A percentile compares a stretch with the other conserved stretches of the same genome.
These are phyloP conservation scores for Arremon aurantiirostris DNA, from an alignment of 2,797 vertebrate species.

Conservation along the genomic window DNA sequence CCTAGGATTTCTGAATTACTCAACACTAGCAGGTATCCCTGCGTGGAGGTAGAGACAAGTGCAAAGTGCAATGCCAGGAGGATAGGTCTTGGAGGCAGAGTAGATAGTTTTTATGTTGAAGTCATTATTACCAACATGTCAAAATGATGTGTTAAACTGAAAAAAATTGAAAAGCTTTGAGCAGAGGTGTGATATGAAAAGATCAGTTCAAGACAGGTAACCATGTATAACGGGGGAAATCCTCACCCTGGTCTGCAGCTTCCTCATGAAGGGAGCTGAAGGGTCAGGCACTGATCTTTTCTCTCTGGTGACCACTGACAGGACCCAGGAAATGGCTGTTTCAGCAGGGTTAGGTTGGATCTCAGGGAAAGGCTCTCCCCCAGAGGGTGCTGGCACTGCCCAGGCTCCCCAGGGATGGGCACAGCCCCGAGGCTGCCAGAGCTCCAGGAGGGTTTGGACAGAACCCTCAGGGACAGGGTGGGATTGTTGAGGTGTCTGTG, in stretches of 20 bases:
- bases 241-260: neutral
- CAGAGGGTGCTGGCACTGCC: neutral
- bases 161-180: neutral
- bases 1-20: neutral
- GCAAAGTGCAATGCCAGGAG: neutral
- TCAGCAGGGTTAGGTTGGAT: rapidly evolving
- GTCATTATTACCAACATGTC: neutral
- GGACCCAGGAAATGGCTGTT: rapidly evolving
- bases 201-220: neutral
- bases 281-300: neutral
- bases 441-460: too few species aligned
- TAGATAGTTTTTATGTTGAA: neutral
- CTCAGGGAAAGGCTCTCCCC: neutral
- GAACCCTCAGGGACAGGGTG: neutral
- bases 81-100: neutral
- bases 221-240: neutral
- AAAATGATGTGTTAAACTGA: neutral
- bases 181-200: neutral
- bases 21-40: neutral
- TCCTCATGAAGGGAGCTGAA: neutral
- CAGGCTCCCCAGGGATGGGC: neutral
- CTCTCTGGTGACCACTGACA: neutral
- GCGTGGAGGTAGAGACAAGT: neutral
- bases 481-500: neutral
- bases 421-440: rapidly evolving